Evolutionary conservation across 2,888 invertebrate species (phyloP).

Genomic region (Cybosia mesomella): DNA sequence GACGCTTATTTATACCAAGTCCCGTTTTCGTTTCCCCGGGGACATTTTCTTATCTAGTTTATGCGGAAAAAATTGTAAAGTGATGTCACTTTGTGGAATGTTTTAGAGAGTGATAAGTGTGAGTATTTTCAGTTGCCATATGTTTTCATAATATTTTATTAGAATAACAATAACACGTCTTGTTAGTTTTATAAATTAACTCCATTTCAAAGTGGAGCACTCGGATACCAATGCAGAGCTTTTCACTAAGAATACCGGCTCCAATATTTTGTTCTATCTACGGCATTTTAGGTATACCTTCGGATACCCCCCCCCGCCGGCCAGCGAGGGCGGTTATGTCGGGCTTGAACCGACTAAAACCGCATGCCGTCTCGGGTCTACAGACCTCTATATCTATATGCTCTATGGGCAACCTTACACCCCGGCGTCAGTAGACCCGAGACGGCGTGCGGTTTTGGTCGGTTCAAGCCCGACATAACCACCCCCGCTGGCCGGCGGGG

Average conservation of each 20-base stretch:
- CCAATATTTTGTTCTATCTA: background rate
- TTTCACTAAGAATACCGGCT: background rate
- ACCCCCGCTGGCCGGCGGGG: too few relatives aligned
- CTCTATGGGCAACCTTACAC: too few relatives aligned
- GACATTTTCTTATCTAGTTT: slow-evolving; percentile 31
- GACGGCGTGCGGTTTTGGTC: too few relatives aligned
- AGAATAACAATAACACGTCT: background rate
- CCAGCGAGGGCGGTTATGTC: too few relatives aligned
- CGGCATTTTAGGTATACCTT: background rate
- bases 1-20: slow-evolving; percentile 38
- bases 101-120: slow-evolving; percentile 11
- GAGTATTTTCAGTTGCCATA: background rate
- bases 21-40: slow-evolving; percentile 32
- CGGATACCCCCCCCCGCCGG: too few relatives aligned
- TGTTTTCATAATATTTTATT: background rate
- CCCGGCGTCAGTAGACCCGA: too few relatives aligned
- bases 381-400: too few relatives aligned
- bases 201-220: background rate
- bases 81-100: slow-evolving; percentile 24
- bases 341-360: too few relatives aligned
- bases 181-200: background rate
- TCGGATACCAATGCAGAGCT: background rate
- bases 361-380: too few relatives aligned
- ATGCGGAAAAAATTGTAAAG: slow-evolving; percentile 18
- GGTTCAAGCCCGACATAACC: too few relatives aligned